These are phyloP conservation scores for Coccyzus lansbergi DNA, from an alignment of 2,797 vertebrate genomes.

Conservation along the genomic window DNA sequence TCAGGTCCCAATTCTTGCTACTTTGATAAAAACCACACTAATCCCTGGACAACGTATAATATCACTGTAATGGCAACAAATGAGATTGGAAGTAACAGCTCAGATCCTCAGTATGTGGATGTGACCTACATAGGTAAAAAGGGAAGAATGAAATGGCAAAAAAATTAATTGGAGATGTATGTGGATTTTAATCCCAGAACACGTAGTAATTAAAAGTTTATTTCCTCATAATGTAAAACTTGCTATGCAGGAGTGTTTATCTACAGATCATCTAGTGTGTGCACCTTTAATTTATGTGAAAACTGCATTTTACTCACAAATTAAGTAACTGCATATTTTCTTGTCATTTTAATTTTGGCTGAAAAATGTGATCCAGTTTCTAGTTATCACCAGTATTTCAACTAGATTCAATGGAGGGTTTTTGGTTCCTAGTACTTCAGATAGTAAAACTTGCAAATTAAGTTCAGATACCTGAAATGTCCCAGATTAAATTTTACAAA, in stretches of 20 bases:
- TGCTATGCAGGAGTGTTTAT: background rate
- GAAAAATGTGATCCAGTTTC: background rate
- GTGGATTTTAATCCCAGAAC: background rate
- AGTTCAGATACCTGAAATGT: background rate
- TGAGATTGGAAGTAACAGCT: slow-evolving; percentile 82
- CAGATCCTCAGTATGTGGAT: slow-evolving; percentile 85
- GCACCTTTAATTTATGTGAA: background rate
- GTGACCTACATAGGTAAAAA: slow-evolving; percentile 88
- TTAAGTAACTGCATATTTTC: background rate
- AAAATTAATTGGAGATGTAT: background rate
- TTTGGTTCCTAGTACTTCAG: background rate
- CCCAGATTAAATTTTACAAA: background rate
- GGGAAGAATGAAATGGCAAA: slow-evolving; percentile 1
- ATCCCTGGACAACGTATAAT: slow-evolving; percentile 87
- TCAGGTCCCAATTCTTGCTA: slow-evolving; percentile 91
- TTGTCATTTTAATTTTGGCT: background rate
- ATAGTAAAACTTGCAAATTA: background rate
- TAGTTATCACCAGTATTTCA: background rate
- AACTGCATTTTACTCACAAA: background rate
- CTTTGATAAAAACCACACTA: slow-evolving; percentile 89
- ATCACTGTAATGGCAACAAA: slow-evolving; percentile 91
- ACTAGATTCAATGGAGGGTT: background rate
- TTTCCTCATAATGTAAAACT: background rate
- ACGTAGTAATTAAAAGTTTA: background rate
- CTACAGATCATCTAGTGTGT: background rate